phyloP scores from a whole-genome alignment of 2,113 vertebrate genomes.

The Coracopsis vasa region DNA sequence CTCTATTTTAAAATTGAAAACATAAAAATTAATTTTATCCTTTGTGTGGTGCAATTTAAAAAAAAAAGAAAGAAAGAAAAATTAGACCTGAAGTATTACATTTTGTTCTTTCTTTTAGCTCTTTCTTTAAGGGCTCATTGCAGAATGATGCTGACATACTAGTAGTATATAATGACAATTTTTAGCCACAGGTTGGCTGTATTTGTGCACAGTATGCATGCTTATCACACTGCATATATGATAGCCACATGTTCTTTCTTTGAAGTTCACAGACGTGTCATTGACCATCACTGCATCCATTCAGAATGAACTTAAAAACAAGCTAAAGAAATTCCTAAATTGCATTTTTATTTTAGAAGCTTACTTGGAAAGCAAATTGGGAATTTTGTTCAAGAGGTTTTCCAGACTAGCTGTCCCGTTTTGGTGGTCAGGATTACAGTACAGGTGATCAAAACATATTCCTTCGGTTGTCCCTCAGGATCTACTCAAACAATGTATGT shows the following conservation, averaged over 20 bases:
- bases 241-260: neutral
- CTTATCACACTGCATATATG: neutral
- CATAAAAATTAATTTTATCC: neutral
- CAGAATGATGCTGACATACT: neutral
- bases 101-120: neutral
- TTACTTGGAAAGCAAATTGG: neutral
- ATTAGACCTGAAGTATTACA: neutral
- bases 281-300: neutral
- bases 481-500: neutral
- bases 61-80: neutral
- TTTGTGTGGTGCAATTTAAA: neutral
- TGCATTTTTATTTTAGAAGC: neutral
- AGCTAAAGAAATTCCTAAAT: neutral
- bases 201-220: neutral
- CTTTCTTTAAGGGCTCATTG: neutral
- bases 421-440: neutral
- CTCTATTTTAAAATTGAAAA: neutral
- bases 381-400: neutral
- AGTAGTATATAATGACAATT: neutral
- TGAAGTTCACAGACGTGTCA: neutral
- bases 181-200: neutral
- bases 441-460: neutral
- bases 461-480: neutral
- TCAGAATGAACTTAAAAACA: neutral
- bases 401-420: neutral